phyloP scores from a whole-genome alignment of 2,113 vertebrate species.

The Falco punctatus region DNA sequence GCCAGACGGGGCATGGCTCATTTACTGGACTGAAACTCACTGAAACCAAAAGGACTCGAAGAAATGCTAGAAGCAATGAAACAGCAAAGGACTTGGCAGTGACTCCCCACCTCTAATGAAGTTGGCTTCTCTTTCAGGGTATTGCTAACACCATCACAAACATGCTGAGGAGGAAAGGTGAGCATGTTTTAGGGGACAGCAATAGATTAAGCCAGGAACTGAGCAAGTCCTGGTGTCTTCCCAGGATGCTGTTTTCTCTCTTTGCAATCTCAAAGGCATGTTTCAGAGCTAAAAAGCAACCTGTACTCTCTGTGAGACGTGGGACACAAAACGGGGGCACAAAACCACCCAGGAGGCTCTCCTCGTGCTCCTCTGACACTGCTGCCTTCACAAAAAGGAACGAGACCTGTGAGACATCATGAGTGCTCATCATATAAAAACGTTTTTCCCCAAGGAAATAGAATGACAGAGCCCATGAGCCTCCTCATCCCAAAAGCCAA shows the following conservation, averaged over 20 bases:
- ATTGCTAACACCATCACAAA: neutral
- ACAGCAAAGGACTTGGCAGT: neutral
- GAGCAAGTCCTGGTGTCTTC: neutral
- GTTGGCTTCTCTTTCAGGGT: fast-evolving
- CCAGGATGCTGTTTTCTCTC: neutral
- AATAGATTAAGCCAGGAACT: neutral
- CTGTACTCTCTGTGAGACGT: fast-evolving
- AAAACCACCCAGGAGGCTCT: fast-evolving
- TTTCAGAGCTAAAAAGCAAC: neutral
- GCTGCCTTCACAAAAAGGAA: neutral
- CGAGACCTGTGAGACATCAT: neutral
- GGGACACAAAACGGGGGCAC: neutral
- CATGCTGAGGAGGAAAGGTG: fast-evolving
- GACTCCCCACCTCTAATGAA: neutral
- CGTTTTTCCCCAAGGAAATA: neutral
- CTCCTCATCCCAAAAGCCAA: neutral
- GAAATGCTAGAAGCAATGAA: fast-evolving
- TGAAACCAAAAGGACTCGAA: neutral
- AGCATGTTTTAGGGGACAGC: neutral
- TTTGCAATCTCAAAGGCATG: fast-evolving
- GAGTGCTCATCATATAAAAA: fast-evolving
- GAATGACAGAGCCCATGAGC: neutral
- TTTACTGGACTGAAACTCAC: neutral
- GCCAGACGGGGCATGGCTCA: neutral
- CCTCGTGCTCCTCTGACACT: fast-evolving